Evolutionary conservation across 2,888 invertebrate species (phyloP).

Genomic region (Eupithecia subfuscata): DNA sequence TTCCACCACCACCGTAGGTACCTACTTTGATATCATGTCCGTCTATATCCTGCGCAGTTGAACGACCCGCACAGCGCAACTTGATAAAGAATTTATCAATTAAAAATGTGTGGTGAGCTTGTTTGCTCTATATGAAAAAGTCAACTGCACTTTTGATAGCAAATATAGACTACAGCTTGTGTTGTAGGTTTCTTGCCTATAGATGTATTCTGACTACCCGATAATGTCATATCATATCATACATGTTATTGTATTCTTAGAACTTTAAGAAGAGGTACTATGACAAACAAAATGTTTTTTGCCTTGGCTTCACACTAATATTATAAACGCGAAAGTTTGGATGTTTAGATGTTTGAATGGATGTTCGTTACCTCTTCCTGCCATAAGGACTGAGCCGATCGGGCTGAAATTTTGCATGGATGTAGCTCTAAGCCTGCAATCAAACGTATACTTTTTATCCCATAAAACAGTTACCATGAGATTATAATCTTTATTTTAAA

Average conservation of each 20-base stretch:
- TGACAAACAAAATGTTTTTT: neutral
- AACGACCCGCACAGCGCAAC: conserved; percentile 54
- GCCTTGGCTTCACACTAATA: neutral
- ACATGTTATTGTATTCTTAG: neutral
- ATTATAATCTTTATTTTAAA: too few relatives aligned
- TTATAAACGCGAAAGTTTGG: too few relatives aligned
- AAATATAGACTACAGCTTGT: conserved; percentile 4
- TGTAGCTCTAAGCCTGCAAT: too few relatives aligned
- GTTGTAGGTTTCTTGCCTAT: neutral
- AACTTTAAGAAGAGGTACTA: neutral
- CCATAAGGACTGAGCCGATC: too few relatives aligned
- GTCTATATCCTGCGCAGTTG: conserved; percentile 68
- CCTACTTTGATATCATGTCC: conserved; percentile 18
- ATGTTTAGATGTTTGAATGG: too few relatives aligned
- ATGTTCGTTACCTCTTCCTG: too few relatives aligned
- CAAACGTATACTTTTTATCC: too few relatives aligned
- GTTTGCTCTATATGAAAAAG: conserved; percentile 42
- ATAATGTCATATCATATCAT: neutral
- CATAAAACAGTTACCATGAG: too few relatives aligned
- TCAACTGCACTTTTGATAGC: conserved; percentile 21
- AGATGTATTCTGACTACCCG: neutral
- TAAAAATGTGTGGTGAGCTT: conserved; percentile 46
- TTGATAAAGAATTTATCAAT: conserved; percentile 62
- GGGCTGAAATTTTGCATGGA: too few relatives aligned
- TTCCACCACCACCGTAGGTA: neutral